Evolutionary conservation across 2,888 invertebrate genomes (phyloP).

Genomic region (Geophilus truncorum): DNA sequence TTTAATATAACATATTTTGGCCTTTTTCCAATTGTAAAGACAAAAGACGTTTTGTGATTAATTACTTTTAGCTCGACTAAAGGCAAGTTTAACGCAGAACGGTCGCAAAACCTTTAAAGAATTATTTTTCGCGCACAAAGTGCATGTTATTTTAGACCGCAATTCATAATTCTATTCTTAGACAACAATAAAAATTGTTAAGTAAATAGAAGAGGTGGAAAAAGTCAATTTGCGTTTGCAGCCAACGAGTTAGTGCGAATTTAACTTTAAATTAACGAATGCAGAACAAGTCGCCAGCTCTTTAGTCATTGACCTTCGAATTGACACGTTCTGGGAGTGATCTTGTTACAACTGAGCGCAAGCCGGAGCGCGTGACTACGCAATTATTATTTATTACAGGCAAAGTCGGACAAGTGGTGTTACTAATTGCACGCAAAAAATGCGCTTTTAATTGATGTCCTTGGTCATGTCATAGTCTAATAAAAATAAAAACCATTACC

Average conservation of each 20-base stretch:
- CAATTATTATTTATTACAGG: neutral
- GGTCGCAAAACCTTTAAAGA: neutral
- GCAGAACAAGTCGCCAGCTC: neutral
- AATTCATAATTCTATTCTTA: neutral
- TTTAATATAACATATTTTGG: neutral
- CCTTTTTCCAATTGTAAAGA: neutral
- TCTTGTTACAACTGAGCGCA: neutral
- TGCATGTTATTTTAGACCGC: neutral
- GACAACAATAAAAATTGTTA: neutral
- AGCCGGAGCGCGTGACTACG: neutral
- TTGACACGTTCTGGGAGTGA: neutral
- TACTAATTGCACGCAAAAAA: neutral
- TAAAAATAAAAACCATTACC: neutral
- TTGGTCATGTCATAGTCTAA: neutral
- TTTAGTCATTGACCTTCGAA: neutral
- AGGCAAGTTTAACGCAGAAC: neutral
- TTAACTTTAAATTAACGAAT: neutral
- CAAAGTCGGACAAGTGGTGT: neutral
- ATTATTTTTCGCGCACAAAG: neutral
- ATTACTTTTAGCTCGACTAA: neutral
- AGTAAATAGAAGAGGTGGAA: neutral
- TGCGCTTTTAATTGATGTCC: neutral
- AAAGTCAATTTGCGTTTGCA: neutral
- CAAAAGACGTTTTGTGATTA: neutral
- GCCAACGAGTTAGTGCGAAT: neutral